Evolutionary conservation across 1,140 invertebrate species (phyloP), one percentile per base, ranked within the genome.

Genomic region (Pachypeltis micranthus): DNA sequence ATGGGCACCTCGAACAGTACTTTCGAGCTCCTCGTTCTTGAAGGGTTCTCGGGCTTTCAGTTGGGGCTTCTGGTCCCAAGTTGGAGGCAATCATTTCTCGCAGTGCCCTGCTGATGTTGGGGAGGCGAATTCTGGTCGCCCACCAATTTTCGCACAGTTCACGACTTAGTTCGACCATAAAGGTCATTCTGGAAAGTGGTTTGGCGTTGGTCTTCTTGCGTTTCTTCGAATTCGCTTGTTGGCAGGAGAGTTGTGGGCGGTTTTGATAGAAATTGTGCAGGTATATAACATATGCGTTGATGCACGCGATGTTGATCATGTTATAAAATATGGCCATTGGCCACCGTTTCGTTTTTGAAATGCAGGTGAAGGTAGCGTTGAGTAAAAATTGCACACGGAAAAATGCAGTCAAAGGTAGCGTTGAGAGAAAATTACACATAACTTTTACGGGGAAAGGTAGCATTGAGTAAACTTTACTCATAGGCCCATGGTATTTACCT

Each of bases 261-360:
- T 61, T 61, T 44, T 26, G 34, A 51, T 61, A 61, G 31, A 25
- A 61, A 61, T 61, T 61, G 23, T 61, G 34, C 10, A 44, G 26
- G 26, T 61, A 61, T 44, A 61, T 61, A 14, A 61, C 60, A 25
- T 44, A 61, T 7, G 21, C 44, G 26, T 61, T 61, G 29, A 61
- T 61, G 16, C 31, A 44, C 16, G 44, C 44, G 25, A 56, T 56
- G 47, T 62, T 62, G 25, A 62, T 56, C 51, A 62, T 62, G 51
- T 56, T 56, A 56, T 55, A 62, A 58, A 63, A 63, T 7, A 59
- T 4, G 2, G 28, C 14, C 63, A 63, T 59, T 21, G 63, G 63
- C 63, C 28, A 62, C 24, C 59, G 14, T 62, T 44, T 65, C 2
- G 58, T 65, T 26, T 62, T 65, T 44, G n/a, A n/a, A n/a, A n/a